Conservation (phyloP, 2,113 vertebrate species). For the Columba livia region DNA sequence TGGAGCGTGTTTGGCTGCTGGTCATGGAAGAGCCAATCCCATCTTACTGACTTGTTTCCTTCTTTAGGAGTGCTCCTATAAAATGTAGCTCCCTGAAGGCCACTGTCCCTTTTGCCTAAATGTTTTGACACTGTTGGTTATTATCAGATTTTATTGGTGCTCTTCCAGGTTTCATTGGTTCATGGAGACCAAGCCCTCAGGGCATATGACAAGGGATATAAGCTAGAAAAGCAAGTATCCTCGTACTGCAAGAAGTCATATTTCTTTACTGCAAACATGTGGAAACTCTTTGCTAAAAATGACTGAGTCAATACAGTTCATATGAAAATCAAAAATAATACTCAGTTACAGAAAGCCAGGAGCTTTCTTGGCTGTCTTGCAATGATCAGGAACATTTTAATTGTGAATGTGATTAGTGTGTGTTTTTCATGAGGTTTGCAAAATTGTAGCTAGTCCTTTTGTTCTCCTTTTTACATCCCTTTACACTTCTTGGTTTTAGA, state of each 20-base stretch:
- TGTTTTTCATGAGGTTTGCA: background rate
- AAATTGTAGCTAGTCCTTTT: background rate
- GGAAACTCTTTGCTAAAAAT: conserved; percentile 19
- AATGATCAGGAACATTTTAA: background rate
- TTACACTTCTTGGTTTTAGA: background rate
- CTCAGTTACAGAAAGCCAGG: background rate
- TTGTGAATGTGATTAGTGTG: background rate
- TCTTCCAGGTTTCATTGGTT: background rate
- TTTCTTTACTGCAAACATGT: conserved; percentile 72
- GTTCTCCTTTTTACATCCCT: background rate
- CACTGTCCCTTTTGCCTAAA: background rate
- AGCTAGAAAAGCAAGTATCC: conserved; percentile 48
- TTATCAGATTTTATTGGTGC: conserved; percentile 7
- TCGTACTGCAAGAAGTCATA: background rate
- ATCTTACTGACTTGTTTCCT: background rate
- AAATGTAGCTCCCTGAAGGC: background rate
- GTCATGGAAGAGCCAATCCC: background rate
- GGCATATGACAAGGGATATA: background rate
- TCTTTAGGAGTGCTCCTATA: background rate
- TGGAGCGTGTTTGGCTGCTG: background rate
- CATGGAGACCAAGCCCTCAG: background rate
- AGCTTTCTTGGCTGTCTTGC: background rate
- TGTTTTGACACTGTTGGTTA: conserved; percentile 34
- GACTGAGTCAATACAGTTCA: background rate
- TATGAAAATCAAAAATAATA: background rate